These are phyloP conservation scores for Lemur catta DNA, from an alignment of 2,797 vertebrate genomes.

Conservation along the genomic window DNA sequence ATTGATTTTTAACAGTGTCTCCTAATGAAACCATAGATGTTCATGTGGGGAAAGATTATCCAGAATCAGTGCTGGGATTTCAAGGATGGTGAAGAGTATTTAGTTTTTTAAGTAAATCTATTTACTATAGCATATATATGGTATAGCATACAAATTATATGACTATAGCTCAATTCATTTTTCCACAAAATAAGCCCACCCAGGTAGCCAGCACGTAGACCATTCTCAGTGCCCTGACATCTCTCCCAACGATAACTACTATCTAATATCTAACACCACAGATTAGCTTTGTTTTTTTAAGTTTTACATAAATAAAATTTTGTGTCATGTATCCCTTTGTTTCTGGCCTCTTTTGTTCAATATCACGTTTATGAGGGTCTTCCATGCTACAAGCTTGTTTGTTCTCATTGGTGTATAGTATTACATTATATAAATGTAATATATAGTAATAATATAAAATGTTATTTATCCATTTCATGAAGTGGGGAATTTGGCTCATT, in stretches of 20 bases:
- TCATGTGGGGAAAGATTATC: neutral
- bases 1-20: neutral
- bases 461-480: neutral
- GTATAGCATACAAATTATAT: neutral
- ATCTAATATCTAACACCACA: neutral
- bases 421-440: neutral
- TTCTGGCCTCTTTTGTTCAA: neutral
- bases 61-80: neutral
- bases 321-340: neutral
- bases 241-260: neutral
- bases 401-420: neutral
- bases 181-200: neutral
- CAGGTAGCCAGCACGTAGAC: neutral
- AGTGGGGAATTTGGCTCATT: neutral
- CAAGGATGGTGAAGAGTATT: neutral
- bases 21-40: neutral
- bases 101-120: neutral
- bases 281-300: neutral
- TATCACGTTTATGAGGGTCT: neutral
- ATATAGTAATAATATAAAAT: neutral
- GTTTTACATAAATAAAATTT: neutral
- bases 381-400: neutral
- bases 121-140: neutral
- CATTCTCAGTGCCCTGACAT: neutral
- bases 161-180: neutral